phyloP scores from a whole-genome alignment of 2,888 invertebrate species.

The Rutpela maculata region DNA sequence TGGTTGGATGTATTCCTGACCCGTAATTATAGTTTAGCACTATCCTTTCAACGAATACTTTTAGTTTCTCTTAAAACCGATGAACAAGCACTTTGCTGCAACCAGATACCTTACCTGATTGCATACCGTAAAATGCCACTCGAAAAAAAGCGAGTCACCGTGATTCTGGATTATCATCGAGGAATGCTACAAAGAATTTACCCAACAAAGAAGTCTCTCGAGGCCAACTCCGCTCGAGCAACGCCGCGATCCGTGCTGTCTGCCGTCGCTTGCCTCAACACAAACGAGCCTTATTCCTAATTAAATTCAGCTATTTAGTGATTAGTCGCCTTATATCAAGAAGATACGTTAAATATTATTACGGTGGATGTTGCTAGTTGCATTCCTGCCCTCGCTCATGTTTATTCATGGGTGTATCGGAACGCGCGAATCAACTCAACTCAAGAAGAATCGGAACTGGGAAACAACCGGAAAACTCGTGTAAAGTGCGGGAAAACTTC shows the following conservation, averaged over 20 bases:
- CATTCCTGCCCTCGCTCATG: constrained; percentile 39
- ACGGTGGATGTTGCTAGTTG: not conserved
- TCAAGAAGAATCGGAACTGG: constrained; percentile 52
- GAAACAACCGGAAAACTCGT: constrained; percentile 58
- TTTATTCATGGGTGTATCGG: constrained; percentile 50
- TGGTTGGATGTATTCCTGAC: constrained; percentile 38
- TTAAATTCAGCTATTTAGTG: constrained; percentile 56
- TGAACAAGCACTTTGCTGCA: constrained; percentile 71
- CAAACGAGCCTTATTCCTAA: constrained; percentile 48
- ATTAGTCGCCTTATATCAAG: constrained; percentile 46
- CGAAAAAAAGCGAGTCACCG: constrained; percentile 66
- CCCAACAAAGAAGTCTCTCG: constrained; percentile 53
- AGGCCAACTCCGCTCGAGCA: constrained; percentile 44
- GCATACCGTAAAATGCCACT: constrained; percentile 64
- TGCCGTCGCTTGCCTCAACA: constrained; percentile 54
- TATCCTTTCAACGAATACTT: constrained; percentile 66
- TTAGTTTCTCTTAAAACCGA: constrained; percentile 72
- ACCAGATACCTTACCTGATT: constrained; percentile 68
- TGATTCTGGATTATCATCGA: constrained; percentile 68
- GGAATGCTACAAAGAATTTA: constrained; percentile 66
- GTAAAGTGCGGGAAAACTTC: constrained; percentile 56
- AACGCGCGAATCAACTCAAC: constrained; percentile 39
- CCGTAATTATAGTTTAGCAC: constrained; percentile 67
- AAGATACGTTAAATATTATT: not conserved
- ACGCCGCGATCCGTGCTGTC: constrained; percentile 31